Evolutionary conservation across 2,888 invertebrate genomes (phyloP).

Genomic region (Matsumyia berberina): DNA sequence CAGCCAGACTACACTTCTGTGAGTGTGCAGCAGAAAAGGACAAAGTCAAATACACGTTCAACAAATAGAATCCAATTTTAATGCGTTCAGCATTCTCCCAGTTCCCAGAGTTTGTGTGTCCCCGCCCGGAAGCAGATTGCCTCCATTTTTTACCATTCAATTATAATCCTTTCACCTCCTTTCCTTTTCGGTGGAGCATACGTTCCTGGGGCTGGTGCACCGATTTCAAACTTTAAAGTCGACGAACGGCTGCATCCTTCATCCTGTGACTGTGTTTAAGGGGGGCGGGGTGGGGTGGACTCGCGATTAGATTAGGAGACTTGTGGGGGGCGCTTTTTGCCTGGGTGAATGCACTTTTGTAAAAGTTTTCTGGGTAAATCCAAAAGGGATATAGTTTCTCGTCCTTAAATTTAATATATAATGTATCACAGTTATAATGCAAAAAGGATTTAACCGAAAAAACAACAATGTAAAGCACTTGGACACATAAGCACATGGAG

Average conservation of each 20-base stretch:
- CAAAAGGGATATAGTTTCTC: conserved; percentile 42
- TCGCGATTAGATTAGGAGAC: conserved; percentile 62
- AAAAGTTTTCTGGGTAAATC: conserved; percentile 18
- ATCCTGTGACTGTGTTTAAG: conserved; percentile 34
- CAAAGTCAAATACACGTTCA: conserved; percentile 47
- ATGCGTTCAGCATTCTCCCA: conserved; percentile 67
- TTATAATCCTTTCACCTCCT: conserved; percentile 75
- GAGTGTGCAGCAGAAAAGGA: conserved; percentile 26
- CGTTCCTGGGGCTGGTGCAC: conserved; percentile 24
- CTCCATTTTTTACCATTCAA: conserved; percentile 68
- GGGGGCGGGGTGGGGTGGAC: not conserved
- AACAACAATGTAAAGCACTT: conserved; percentile 67
- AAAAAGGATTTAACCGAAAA: conserved; percentile 46
- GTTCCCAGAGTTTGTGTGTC: conserved; percentile 46
- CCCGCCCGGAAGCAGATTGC: conserved; percentile 16
- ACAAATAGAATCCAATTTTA: conserved; percentile 72
- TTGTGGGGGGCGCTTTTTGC: not conserved
- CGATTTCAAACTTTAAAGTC: conserved; percentile 55
- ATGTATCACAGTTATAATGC: conserved; percentile 71
- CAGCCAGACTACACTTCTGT: not conserved
- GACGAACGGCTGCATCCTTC: conserved; percentile 59
- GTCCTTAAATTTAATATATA: conserved; percentile 31
- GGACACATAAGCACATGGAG: conserved; percentile 68
- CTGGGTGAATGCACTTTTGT: conserved; percentile 59
- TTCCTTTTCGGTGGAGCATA: conserved; percentile 47